Conservation (phyloP, 2,888 invertebrate genomes). For the Ophion slaviceki region DNA sequence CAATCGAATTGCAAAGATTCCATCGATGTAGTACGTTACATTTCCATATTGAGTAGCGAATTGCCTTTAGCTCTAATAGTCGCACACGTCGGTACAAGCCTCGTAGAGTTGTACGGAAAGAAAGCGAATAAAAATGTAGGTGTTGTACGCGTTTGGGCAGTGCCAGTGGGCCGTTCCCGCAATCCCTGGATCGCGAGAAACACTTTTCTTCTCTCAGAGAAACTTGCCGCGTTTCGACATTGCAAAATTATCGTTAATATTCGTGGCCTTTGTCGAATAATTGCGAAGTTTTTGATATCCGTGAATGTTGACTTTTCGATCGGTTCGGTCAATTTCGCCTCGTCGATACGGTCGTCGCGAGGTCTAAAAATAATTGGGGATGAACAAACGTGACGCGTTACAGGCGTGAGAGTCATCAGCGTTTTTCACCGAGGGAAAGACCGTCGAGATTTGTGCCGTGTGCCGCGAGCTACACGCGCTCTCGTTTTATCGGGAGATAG, state of each 20-base stretch:
- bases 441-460: constrained; percentile 7
- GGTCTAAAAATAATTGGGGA: constrained; percentile 5
- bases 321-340: background rate
- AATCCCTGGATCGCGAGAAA: constrained; percentile 9
- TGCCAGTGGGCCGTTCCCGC: constrained; percentile 62
- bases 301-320: background rate
- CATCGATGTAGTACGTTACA: constrained; percentile 60
- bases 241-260: background rate
- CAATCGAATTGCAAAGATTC: constrained; percentile 17
- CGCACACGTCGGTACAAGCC: constrained; percentile 26
- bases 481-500: background rate
- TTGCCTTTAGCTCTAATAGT: constrained; percentile 43
- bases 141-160: constrained; percentile 28
- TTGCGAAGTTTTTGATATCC: background rate
- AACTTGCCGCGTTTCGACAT: background rate
- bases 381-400: background rate
- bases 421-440: background rate
- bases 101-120: constrained; percentile 19
- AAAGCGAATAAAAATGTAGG: constrained; percentile 21
- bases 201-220: background rate
- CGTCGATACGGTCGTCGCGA: background rate
- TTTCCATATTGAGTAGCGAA: constrained; percentile 31
- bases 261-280: background rate
- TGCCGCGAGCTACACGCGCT: background rate
- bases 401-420: constrained; percentile 2